A percentile compares a stretch with the other conserved stretches of the same genome.
Conservation (phyloP, 1,140 invertebrate genomes). For the Drosophila subobscura region DNA sequence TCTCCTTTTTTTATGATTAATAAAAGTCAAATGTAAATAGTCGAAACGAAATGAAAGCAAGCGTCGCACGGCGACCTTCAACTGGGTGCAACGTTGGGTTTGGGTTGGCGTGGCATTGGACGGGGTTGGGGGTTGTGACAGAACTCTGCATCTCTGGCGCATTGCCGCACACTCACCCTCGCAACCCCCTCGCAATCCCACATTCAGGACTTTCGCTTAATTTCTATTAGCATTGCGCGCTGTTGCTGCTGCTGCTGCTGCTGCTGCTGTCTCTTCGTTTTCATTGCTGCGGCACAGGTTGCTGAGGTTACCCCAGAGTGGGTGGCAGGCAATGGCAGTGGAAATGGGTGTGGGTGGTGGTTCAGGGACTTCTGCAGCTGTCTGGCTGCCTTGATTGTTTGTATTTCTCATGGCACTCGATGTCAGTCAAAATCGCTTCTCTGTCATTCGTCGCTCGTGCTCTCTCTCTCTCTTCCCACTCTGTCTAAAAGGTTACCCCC, state of each 20-base stretch:
- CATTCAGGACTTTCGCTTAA: slow-evolving; percentile 68
- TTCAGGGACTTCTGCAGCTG: slow-evolving; percentile 39
- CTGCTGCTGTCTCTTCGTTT: slow-evolving; percentile 42
- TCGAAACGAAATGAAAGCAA: slow-evolving; percentile 67
- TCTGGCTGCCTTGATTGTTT: slow-evolving; percentile 64
- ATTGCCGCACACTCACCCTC: background rate
- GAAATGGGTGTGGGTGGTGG: slow-evolving; percentile 1
- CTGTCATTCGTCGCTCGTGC: slow-evolving; percentile 1
- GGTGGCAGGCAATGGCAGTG: slow-evolving; percentile 4
- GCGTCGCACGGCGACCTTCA: slow-evolving; percentile 71
- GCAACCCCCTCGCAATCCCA: slow-evolving; percentile 7
- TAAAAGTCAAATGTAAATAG: slow-evolving; percentile 78
- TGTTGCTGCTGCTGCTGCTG: no score
- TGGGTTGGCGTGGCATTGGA: slow-evolving; percentile 30
- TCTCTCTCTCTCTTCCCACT: background rate
- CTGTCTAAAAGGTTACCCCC: slow-evolving; percentile 12
- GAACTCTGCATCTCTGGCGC: background rate
- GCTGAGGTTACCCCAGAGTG: slow-evolving; percentile 68
- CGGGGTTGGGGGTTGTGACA: slow-evolving; percentile 11
- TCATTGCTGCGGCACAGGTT: slow-evolving; percentile 76
- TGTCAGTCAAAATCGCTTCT: slow-evolving; percentile 74
- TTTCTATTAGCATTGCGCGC: slow-evolving; percentile 71
- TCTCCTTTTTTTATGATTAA: slow-evolving; percentile 73
- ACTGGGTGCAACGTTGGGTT: background rate
- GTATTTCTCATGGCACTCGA: slow-evolving; percentile 80